Evolutionary conservation across 2,797 vertebrate species (phyloP).

Genomic region (Protosalanx chinensis): DNA sequence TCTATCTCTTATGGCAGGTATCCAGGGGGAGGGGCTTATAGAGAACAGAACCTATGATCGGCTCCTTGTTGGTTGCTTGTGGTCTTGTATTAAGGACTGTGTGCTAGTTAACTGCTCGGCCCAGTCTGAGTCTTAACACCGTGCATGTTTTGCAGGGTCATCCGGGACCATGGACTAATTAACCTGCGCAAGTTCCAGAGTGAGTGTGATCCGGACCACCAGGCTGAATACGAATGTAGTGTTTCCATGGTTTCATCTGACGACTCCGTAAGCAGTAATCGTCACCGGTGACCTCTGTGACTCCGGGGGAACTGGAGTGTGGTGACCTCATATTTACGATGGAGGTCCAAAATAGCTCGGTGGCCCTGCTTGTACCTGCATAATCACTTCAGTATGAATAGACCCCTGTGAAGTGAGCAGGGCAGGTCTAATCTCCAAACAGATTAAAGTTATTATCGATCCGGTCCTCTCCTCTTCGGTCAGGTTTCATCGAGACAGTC

Average conservation of each 20-base stretch:
- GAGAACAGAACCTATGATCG: background rate
- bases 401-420: conserved; percentile 43
- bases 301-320: conserved; percentile 26
- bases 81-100: background rate
- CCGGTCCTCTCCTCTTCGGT: conserved; percentile 41
- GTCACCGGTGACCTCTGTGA: conserved; percentile 37
- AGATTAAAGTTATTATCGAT: conserved; percentile 48
- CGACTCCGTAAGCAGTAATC: conserved; percentile 45
- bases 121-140: background rate
- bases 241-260: conserved; percentile 53
- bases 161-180: conserved; percentile 96
- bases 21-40: background rate
- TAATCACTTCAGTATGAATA: conserved; percentile 52
- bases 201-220: conserved; percentile 73
- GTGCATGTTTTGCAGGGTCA: conserved; percentile 79
- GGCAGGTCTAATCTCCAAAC: conserved; percentile 43
- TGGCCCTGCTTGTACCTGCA: conserved; percentile 14
- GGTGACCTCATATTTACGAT: conserved; percentile 39
- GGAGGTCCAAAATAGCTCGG: conserved; percentile 31
- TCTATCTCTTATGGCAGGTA: background rate
- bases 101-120: background rate
- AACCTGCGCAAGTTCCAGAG: conserved; percentile 97
- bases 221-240: conserved; percentile 24
- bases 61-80: background rate
- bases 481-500: conserved; percentile 41